Conservation (phyloP, 2,113 vertebrate species). For the Anguilla japonica region DNA sequence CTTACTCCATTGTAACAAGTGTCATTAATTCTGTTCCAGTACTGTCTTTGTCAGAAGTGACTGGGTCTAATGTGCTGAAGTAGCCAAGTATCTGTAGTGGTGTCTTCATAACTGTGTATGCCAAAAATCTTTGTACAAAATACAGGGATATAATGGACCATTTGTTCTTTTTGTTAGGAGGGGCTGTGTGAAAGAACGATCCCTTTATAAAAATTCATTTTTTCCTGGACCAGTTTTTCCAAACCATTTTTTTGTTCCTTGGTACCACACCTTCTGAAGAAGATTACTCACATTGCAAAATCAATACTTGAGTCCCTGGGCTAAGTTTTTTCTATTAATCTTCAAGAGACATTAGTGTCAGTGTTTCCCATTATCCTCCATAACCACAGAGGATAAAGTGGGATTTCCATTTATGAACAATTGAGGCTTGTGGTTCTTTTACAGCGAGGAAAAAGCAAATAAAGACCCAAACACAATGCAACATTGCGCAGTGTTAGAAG, state of each 20-base stretch:
- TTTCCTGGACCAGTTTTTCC: not conserved
- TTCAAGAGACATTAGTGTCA: not conserved
- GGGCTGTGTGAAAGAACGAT: not conserved
- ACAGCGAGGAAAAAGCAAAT: not conserved
- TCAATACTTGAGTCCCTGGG: constrained; percentile 4
- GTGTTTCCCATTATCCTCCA: not conserved
- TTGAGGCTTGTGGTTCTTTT: not conserved
- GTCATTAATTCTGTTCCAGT: too few relatives aligned
- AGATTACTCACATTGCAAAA: not conserved
- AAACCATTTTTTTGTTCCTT: not conserved
- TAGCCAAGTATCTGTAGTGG: not conserved
- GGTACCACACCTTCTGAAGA: not conserved
- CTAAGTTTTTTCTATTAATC: not conserved
- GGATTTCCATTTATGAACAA: not conserved
- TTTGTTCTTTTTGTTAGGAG: not conserved
- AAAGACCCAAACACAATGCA: not conserved
- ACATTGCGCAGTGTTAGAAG: not conserved
- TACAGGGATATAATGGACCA: not conserved
- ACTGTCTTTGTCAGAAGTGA: not conserved
- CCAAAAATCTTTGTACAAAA: not conserved
- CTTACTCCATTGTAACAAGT: too few relatives aligned
- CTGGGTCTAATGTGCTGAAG: not conserved
- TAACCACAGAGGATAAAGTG: constrained; percentile 1
- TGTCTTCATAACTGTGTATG: not conserved
- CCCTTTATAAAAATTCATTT: not conserved